phyloP scores from a whole-genome alignment of 2,797 vertebrate species.

The Amphiprion clarkii region DNA sequence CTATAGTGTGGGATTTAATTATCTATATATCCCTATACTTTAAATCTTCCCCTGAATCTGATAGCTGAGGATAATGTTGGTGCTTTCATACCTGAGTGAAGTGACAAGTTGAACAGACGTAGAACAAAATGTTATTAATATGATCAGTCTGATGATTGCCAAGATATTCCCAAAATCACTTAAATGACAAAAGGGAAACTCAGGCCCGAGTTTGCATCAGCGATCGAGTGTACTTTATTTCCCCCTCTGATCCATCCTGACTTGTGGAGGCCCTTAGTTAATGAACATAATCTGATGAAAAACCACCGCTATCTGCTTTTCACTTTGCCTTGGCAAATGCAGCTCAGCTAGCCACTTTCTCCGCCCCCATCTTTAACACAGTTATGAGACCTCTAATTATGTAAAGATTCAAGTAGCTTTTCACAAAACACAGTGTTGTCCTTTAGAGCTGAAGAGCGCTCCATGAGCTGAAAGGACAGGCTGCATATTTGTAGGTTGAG shows the following conservation, averaged over 20 bases:
- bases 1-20: constrained; percentile 10
- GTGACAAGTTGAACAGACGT: neutral
- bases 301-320: constrained; percentile 94
- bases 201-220: constrained; percentile 33
- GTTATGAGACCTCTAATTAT: constrained; percentile 95
- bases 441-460: constrained; percentile 92
- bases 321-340: constrained; percentile 92
- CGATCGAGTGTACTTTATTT: constrained; percentile 33
- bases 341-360: constrained; percentile 75
- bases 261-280: constrained; percentile 73
- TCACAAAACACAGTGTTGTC: constrained; percentile 93
- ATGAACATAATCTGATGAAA: constrained; percentile 96
- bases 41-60: neutral
- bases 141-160: neutral
- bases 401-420: constrained; percentile 93
- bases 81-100: neutral
- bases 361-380: constrained; percentile 88
- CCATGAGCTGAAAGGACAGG: constrained; percentile 92
- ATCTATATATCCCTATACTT: constrained; percentile 4
- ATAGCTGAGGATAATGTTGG: neutral
- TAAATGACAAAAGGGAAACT: neutral
- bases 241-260: constrained; percentile 48
- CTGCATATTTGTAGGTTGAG: constrained; percentile 91
- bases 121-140: constrained; percentile 10
- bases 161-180: constrained; percentile 29